Percentiles rank a stretch among this genome's conserved stretches.
phyloP scores from a whole-genome alignment of 2,888 invertebrate species.

The Ennomos fuscantarius region DNA sequence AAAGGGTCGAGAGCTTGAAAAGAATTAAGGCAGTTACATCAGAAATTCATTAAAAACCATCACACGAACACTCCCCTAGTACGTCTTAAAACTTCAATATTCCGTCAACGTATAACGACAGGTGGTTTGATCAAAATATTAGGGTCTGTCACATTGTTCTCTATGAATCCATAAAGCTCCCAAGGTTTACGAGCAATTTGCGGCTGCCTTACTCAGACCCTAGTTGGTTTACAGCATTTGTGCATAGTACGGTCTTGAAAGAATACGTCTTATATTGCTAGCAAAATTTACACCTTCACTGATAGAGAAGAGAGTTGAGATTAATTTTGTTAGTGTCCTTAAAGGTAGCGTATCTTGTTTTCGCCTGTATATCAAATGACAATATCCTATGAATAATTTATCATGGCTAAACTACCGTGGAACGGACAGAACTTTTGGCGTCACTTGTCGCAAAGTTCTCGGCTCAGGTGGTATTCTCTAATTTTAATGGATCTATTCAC shows the following conservation, averaged over 20 bases:
- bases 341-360: constrained; percentile 8
- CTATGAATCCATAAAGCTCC: constrained; percentile 34
- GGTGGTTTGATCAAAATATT: constrained; percentile 37
- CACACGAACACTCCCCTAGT: constrained; percentile 16
- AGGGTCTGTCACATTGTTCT: constrained; percentile 35
- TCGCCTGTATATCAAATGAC: constrained; percentile 28
- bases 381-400: constrained; percentile 42
- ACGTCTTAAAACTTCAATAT: constrained; percentile 18
- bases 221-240: constrained; percentile 29
- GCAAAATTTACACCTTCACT: constrained; percentile 15
- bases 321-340: neutral
- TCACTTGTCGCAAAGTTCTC: constrained; percentile 30
- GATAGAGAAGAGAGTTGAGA: constrained; percentile 1
- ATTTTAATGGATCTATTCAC: constrained; percentile 46
- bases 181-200: constrained; percentile 38
- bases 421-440: constrained; percentile 40
- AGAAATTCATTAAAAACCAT: constrained; percentile 23
- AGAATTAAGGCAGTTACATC: constrained; percentile 7
- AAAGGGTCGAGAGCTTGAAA: constrained; percentile 2
- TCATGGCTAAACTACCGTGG: constrained; percentile 40
- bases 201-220: constrained; percentile 35
- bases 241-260: constrained; percentile 24
- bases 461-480: constrained; percentile 44
- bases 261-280: constrained; percentile 4
- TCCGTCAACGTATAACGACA: constrained; percentile 20